Base-by-base conservation (phyloP, 2,797 vertebrate species). In the Liparis tanakae region DNA sequence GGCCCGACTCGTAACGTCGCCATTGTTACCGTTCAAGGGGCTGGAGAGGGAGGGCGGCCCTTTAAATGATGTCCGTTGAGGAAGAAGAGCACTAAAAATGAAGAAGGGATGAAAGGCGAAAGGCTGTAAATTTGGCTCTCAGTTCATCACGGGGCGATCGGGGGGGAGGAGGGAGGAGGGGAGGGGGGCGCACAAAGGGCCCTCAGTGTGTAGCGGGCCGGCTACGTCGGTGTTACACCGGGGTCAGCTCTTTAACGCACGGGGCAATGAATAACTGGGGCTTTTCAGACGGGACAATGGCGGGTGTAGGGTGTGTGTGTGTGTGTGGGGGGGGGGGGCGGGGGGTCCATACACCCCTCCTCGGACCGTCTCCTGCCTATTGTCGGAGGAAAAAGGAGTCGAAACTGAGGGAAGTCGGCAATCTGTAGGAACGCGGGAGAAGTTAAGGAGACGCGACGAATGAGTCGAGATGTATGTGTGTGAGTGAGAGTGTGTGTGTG, bases 101-200 rank as follows among this genome's bases (percentile, higher is more conserved):
- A 74, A 85, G 72, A 82, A 30, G 25, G 81, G 84, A 89, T 91
- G 85, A 91, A 90, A 92, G 88, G 72, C 46, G 30, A 83, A 30
- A 67, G 84, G 91, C 84, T 88, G 90, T 93, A 91, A 90, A 92
- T 92, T 89, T 91, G 88, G 79, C 87, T 85, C 80, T 87, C 85
- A 90, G 87, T 92, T 92, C 90, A 92, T 93, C 90, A 91, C 86
- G 76, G 90, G 88, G 83, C 86, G 91, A 92, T 93, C 91, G 91
- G 91, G 91, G 87, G 85, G 70, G 69, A 86, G 85, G 87, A 79
- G 65, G 81, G 84, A n/a, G 91, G 91, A 91, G 87, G 85, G 70
- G 69, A 86, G 85, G 87, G 80, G 65, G 81, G 84, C 63, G 67
- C 72, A 93, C 91, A 93, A 93, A 90, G 87, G 87, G 87, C 68